phyloP scores from a whole-genome alignment of 2,113 vertebrate species.

The Melanotaenia duboulayi region DNA sequence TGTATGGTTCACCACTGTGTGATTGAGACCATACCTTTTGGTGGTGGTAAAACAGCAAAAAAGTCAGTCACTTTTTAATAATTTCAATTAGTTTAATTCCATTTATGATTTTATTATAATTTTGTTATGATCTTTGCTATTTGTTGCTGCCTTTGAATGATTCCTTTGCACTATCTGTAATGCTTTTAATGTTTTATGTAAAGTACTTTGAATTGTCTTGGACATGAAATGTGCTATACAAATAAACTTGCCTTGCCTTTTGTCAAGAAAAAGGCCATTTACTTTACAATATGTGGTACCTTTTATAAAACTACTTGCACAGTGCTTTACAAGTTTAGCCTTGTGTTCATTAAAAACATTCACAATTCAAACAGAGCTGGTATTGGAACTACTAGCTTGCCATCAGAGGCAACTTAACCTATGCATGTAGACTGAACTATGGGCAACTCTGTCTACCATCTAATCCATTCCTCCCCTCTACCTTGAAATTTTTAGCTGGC shows the following conservation, averaged over 20 bases:
- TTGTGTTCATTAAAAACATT: not conserved
- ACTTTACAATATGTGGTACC: not conserved
- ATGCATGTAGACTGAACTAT: not conserved
- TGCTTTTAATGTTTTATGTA: too few relatives aligned
- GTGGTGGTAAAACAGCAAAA: too few relatives aligned
- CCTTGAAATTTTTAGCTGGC: constrained; percentile 16
- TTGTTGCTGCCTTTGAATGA: too few relatives aligned
- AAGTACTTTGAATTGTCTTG: too few relatives aligned
- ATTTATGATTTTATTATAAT: too few relatives aligned
- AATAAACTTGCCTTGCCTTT: not conserved
- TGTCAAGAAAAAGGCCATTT: not conserved
- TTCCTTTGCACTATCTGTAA: too few relatives aligned
- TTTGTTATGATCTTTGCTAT: too few relatives aligned
- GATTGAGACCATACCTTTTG: too few relatives aligned
- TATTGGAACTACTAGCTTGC: not conserved
- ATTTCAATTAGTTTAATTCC: too few relatives aligned
- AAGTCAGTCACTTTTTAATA: too few relatives aligned
- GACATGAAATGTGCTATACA: too few relatives aligned
- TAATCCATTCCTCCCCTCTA: not conserved
- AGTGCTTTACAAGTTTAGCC: not conserved
- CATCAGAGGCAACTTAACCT: not conserved
- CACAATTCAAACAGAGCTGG: not conserved
- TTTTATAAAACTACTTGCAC: not conserved
- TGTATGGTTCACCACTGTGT: not conserved
- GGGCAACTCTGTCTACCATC: too few relatives aligned